phyloP scores from a whole-genome alignment of 2,888 invertebrate genomes.

The Orthosia gracilis region DNA sequence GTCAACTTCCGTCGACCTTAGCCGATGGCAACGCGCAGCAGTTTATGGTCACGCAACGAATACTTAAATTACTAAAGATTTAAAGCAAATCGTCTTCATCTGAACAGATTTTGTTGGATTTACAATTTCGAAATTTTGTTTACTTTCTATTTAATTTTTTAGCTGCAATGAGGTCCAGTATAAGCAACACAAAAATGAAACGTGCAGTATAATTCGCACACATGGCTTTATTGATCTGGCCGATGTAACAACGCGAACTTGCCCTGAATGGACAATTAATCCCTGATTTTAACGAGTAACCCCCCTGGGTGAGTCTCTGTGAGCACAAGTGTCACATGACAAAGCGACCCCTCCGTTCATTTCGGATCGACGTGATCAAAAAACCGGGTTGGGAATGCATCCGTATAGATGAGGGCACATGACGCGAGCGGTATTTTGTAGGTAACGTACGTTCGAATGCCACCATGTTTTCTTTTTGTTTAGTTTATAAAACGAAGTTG shows the following conservation, averaged over 20 bases:
- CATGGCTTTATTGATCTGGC: constrained; percentile 65
- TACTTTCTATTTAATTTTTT: not conserved
- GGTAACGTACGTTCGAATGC: constrained; percentile 40
- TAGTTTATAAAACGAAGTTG: constrained; percentile 10
- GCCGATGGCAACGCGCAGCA: constrained; percentile 72
- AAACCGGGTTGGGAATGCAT: constrained; percentile 87
- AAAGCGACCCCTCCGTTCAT: constrained; percentile 86
- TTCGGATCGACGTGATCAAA: constrained; percentile 86
- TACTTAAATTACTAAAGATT: constrained; percentile 57
- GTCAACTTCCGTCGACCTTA: constrained; percentile 86
- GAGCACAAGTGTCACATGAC: constrained; percentile 90
- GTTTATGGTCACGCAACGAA: constrained; percentile 80
- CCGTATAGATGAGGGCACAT: constrained; percentile 80
- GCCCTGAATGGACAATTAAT: constrained; percentile 84
- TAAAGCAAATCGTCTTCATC: constrained; percentile 39
- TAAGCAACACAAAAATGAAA: constrained; percentile 18
- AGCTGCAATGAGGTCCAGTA: not conserved
- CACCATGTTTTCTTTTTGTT: constrained; percentile 27
- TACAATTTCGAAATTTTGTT: too few species aligned
- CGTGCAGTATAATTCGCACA: constrained; percentile 34
- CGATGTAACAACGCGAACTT: constrained; percentile 64
- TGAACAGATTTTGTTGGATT: not conserved
- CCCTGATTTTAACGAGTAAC: constrained; percentile 84
- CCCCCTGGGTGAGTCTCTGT: constrained; percentile 84
- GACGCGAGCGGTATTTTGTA: constrained; percentile 58